Evolutionary conservation across 2,888 invertebrate species (phyloP).

Genomic region (Drosophila kuntzei): DNA sequence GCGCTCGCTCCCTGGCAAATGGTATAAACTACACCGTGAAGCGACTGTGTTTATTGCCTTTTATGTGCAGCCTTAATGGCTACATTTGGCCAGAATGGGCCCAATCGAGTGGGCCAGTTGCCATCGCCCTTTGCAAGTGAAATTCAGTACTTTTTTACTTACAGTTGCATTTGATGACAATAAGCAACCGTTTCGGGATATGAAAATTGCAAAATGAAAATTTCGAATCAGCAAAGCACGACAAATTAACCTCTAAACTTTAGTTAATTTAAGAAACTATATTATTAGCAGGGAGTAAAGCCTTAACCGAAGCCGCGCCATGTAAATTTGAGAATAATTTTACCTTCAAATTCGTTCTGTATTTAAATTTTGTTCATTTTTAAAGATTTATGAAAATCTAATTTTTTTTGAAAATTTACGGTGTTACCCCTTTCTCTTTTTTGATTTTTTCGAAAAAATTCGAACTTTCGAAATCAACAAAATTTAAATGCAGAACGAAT

Average conservation of each 20-base stretch:
- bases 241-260: neutral
- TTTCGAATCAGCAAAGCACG: no score
- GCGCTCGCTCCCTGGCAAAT: conserved; percentile 48
- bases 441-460: no score
- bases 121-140: conserved; percentile 33
- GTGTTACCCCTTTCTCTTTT: no score
- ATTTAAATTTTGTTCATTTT: no score
- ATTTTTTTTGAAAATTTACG: no score
- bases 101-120: conserved; percentile 3
- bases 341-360: no score
- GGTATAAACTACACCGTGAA: conserved; percentile 65
- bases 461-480: no score
- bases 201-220: conserved; percentile 15
- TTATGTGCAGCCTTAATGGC: conserved; percentile 71
- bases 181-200: conserved; percentile 43
- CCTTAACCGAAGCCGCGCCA: no score
- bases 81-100: conserved; percentile 53
- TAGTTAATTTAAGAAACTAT: conserved; percentile 1
- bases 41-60: conserved; percentile 72
- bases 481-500: no score
- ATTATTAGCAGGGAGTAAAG: no score
- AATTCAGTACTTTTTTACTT: conserved; percentile 26
- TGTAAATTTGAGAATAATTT: no score
- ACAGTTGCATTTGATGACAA: conserved; percentile 33
- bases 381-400: no score